Conservation (phyloP, 2,888 invertebrate species). For the Tipula lateralis region DNA sequence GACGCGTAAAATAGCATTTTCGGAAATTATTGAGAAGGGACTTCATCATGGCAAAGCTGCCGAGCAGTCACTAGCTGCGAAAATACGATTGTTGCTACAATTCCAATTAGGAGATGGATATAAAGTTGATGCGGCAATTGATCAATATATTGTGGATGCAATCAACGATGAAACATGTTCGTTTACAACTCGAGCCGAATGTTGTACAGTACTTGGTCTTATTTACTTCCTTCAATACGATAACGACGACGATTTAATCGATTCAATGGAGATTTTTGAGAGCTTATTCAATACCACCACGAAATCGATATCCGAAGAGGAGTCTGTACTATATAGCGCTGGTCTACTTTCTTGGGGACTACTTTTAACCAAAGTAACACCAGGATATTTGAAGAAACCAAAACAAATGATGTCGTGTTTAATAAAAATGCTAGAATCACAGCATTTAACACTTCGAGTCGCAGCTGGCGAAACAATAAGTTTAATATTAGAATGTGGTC, state of each 20-base stretch:
- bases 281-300: neutral
- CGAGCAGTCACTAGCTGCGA: neutral
- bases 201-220: neutral
- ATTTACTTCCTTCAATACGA: neutral
- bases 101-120: neutral
- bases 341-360: neutral
- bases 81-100: neutral
- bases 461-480: neutral
- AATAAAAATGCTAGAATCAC: neutral
- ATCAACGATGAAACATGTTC: neutral
- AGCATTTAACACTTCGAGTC: neutral
- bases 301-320: neutral
- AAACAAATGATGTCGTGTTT: neutral
- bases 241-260: neutral
- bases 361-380: neutral
- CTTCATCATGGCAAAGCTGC: neutral
- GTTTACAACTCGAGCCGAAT: neutral
- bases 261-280: neutral
- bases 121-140: neutral
- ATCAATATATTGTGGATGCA: neutral
- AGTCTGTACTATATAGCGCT: neutral
- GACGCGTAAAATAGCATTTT: neutral
- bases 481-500: neutral
- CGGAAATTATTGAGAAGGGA: neutral
- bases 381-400: neutral